A percentile compares a stretch with the other conserved stretches of the same genome.
These are phyloP conservation scores for Argya squamiceps DNA, from an alignment of 2,797 vertebrate genomes.

Conservation along the genomic window DNA sequence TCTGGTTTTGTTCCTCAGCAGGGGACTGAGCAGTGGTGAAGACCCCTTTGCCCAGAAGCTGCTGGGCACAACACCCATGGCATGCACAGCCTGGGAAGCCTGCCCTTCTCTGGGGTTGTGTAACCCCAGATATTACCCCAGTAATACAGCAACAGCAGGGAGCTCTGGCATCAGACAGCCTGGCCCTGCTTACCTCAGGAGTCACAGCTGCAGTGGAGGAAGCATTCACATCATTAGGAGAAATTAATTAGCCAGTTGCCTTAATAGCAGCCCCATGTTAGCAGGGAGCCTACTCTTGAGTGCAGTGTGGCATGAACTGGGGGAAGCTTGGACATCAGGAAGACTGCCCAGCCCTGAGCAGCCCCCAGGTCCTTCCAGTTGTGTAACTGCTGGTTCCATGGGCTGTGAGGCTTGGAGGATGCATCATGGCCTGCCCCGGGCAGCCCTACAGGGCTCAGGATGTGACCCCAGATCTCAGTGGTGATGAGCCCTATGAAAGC, in stretches of 20 bases:
- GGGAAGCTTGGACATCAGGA: background rate
- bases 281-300: background rate
- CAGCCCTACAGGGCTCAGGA: background rate
- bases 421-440: background rate
- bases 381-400: background rate
- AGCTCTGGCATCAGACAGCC: slow-evolving; percentile 16
- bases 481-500: background rate
- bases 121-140: background rate
- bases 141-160: background rate
- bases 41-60: background rate
- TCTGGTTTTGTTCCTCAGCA: background rate
- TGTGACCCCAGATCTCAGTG: accelerated
- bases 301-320: background rate
- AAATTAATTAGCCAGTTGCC: slow-evolving; percentile 35
- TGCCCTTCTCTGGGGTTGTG: background rate
- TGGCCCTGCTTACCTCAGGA: background rate
- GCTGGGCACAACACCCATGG: background rate
- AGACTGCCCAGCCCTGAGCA: background rate
- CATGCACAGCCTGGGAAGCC: background rate
- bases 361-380: background rate
- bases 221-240: background rate
- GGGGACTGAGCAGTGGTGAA: background rate
- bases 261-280: background rate
- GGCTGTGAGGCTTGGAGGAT: background rate
- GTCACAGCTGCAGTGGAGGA: slow-evolving; percentile 32